Conservation (phyloP, 2,888 invertebrate genomes). For the Meganola albula region DNA sequence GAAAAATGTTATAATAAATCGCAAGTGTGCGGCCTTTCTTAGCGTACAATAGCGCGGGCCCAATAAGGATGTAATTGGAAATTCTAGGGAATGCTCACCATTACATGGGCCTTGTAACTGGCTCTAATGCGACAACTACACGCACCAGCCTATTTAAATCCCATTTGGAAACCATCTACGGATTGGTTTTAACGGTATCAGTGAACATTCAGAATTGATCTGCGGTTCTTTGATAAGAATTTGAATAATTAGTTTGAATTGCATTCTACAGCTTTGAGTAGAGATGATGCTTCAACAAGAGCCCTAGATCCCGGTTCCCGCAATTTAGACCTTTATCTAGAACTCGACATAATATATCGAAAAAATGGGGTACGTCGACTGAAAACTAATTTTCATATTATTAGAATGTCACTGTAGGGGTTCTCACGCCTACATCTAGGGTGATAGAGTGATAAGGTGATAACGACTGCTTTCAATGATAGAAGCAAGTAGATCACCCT, state of each 20-base stretch:
- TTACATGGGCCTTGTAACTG: conserved; percentile 33
- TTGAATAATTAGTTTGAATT: conserved; percentile 21
- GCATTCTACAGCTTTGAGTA: background rate
- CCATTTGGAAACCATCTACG: conserved; percentile 32
- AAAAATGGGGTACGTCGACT: too few species aligned
- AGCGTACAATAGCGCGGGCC: conserved; percentile 46
- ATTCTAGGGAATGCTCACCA: conserved; percentile 47
- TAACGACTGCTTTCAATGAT: too few species aligned
- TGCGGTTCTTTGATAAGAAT: conserved; percentile 12
- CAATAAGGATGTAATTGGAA: conserved; percentile 66
- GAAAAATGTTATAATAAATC: conserved; percentile 8
- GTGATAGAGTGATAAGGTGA: too few species aligned
- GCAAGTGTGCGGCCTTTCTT: conserved; percentile 8
- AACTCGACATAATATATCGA: too few species aligned
- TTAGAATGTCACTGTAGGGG: too few species aligned
- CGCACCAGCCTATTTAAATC: conserved; percentile 34
- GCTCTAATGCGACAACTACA: conserved; percentile 45
- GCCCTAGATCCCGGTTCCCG: too few species aligned
- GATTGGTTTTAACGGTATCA: conserved; percentile 23
- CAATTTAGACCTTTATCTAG: too few species aligned
- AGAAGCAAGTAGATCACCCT: too few species aligned
- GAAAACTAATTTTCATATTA: too few species aligned
- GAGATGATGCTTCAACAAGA: background rate
- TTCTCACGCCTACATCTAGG: too few species aligned
- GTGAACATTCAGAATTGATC: conserved; percentile 20